Evolutionary conservation across 2,113 vertebrate genomes (phyloP), one percentile per base, ranked within the genome.

Genomic region (Pandion haliaetus): DNA sequence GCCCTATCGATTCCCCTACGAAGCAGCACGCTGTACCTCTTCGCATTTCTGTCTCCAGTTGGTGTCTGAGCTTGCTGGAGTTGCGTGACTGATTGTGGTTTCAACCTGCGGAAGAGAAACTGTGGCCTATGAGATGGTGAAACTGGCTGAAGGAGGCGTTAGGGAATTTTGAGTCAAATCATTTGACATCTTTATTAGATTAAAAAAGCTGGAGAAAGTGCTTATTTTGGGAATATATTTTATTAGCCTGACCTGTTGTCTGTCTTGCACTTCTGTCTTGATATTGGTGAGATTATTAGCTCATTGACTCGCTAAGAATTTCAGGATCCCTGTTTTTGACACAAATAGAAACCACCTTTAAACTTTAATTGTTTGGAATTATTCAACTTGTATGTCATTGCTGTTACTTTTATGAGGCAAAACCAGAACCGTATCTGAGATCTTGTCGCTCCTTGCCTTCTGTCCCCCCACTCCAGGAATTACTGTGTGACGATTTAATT

Each of bases 21-120:
- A 26, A 59, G 47, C 25, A 42, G 47, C 69, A 32, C 4, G 0
- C 34, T 26, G 29, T 6, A 0, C 34, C 34, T 24, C 12, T 13
- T 49, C 80, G 18, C 32, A 7, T 40, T 67, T 13, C 47, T 47
- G 15, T 65, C 63, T 50, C 28, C 71, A 9, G 15, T 6, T 62
- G 52, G 52, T 4, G 1, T 65, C 52, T 34, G 55, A 58, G 29
- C 49, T 61, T 67, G 26, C 28, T 79, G 69, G 40, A 31, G 3
- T 49, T 85, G 21, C n/a, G 29, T 14, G 17, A 44, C 14, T 54
- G 4, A 12, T 5, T 7, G 2, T 54, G 45, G 32, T 52, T 94
- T 59, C 31, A 29, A 57, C 38, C 25, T 78, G 18, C 78, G 82
- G 52, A 57, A 50, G 26, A 55, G 58, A 42, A 70, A 10, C 26